Evolutionary conservation across 2,888 invertebrate species (phyloP), one percentile per base, ranked within the genome.

Genomic region (Ochropleura plecta): DNA sequence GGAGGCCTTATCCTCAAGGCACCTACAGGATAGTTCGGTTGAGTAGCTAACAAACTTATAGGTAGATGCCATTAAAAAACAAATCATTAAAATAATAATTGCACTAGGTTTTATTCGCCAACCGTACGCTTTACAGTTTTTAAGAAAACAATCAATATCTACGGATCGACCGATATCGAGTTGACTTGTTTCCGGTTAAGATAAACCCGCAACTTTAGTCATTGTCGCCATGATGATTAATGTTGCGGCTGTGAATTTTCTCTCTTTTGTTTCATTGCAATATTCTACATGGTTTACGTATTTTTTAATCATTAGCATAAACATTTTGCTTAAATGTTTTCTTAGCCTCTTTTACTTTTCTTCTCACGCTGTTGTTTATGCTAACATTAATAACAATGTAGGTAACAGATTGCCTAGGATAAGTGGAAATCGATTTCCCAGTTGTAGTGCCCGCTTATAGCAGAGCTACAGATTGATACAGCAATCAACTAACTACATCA

Each of bases 141-240:
- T 18, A 40, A 49, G 73, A 67, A 70, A 79, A 79, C 74, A 79
- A 70, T 57, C 44, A 53, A 66, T 78, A 68, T 67, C 66, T 66
- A 62, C 53, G 14, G 20, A 70, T 42, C 46, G 44, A 59, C 10
- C 53, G 40, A 59, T 71, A 68, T 51, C n/a, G 30, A 78, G 18
- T n/a, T 44, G 10, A 40, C 18, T 59, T 9, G 30, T 12, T 70
- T 82, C 78, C 63, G 71, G 30, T 44, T n/a, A 9, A 51, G 14
- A 64, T 20, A 44, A 42, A 51, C 1, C 1, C 20, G 18, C 3
- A 14, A 20, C 48, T 46, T 18, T 14, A n/a, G 18, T 42, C n/a
- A 46, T 18, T 30, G 16, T 16, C 60, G 60, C 16, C 20, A 20
- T 8, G 30, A 30, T 30, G 30, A 30, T 30, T 30, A 30, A 1